These are phyloP conservation scores for Beroe forskalii DNA, from an alignment of 37 sponge, comb jelly and placozoan species.

Conservation along the genomic window DNA sequence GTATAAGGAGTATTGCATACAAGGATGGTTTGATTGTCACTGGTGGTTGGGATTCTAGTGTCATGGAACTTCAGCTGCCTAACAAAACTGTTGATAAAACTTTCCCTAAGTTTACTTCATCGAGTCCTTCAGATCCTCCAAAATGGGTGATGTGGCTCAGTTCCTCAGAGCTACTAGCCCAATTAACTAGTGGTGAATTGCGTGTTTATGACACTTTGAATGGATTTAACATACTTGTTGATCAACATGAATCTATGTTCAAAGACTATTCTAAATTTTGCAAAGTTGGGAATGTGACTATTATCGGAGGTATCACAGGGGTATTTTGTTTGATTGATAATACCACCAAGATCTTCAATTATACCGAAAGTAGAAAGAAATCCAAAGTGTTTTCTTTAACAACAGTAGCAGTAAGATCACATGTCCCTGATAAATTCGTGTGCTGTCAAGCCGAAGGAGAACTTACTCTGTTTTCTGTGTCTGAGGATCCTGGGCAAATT, in stretches of 20 bases:
- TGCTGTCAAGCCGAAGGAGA: conserved; percentile 26
- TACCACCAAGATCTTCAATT: background rate
- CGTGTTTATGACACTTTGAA: background rate
- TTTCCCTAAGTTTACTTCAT: background rate
- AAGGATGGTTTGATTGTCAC: background rate
- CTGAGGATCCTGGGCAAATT: background rate
- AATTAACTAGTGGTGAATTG: background rate
- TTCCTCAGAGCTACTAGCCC: background rate
- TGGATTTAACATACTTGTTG: background rate
- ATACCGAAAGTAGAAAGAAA: background rate
- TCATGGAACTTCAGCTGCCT: background rate
- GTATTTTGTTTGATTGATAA: background rate
- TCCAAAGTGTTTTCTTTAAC: conserved; percentile 22
- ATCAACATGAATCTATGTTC: background rate
- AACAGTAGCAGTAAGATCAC: background rate
- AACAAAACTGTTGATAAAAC: background rate
- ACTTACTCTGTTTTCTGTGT: background rate
- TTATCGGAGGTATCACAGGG: conserved; percentile 16
- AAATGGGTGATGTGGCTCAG: conserved; percentile 35
- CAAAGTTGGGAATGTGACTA: background rate
- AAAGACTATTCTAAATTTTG: conserved; percentile 3
- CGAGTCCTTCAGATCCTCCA: background rate
- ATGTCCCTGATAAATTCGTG: background rate
- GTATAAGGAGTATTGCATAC: conserved; percentile 26
- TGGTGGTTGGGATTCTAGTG: conserved; percentile 47